Evolutionary conservation across 2,888 invertebrate genomes (phyloP).

Genomic region (Epinotia brunnichana): DNA sequence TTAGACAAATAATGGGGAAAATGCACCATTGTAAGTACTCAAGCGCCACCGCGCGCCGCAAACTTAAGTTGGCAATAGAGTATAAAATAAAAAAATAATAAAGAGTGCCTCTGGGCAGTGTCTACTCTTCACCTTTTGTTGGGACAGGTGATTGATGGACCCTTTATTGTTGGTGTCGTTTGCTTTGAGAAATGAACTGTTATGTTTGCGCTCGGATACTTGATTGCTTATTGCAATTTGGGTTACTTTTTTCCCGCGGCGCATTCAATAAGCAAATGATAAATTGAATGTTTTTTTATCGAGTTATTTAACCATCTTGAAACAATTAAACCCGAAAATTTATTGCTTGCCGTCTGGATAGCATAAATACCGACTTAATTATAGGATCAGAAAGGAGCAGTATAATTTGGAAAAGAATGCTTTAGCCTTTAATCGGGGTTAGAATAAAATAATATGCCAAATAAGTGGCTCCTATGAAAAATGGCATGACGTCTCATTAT

Average conservation of each 20-base stretch:
- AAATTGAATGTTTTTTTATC: conserved; percentile 37
- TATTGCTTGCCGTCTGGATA: not conserved
- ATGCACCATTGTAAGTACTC: conserved; percentile 34
- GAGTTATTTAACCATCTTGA: conserved; percentile 14
- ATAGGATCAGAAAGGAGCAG: conserved; percentile 22
- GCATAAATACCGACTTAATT: conserved; percentile 19
- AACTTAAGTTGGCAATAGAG: conserved; percentile 44
- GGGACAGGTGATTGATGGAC: conserved; percentile 73
- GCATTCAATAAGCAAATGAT: conserved; percentile 40
- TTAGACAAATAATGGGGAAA: conserved; percentile 39
- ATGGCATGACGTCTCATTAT: conserved; percentile 32
- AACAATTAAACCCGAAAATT: conserved; percentile 32
- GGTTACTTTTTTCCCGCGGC: conserved; percentile 56
- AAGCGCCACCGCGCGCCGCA: conserved; percentile 45
- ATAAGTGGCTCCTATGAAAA: conserved; percentile 23
- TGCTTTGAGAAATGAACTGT: conserved; percentile 75
- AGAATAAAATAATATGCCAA: conserved; percentile 29
- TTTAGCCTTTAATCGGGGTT: conserved; percentile 13
- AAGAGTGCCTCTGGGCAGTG: conserved; percentile 69
- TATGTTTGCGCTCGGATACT: conserved; percentile 65
- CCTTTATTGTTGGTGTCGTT: conserved; percentile 72
- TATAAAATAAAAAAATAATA: conserved; percentile 56
- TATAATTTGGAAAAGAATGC: conserved; percentile 17
- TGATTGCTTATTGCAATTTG: conserved; percentile 66
- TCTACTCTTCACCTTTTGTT: conserved; percentile 74